Evolutionary conservation across 2,113 vertebrate genomes (phyloP), one percentile per base, ranked within the genome.

Genomic region (Rhinogobius similis): DNA sequence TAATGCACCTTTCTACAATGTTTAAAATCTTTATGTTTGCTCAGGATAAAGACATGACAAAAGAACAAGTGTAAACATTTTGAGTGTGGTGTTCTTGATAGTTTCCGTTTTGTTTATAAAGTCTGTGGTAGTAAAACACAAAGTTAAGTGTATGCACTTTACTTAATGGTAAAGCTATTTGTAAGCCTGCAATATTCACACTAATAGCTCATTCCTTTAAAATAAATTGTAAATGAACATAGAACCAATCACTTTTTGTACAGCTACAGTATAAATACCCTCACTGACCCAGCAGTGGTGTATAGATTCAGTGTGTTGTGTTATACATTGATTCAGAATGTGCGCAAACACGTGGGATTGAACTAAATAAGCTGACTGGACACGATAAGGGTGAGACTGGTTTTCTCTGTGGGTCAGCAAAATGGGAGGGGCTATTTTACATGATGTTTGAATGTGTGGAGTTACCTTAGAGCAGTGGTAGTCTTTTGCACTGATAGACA

Each of bases 381-480:
- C 53, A 65, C 69, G 53, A 70, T 5, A 41, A 1, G 23, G 13
- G 26, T 8, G 62, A 70, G 55, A 68, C 75, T 11, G 21, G 69
- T 76, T 43, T 73, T 75, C 61, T 43, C 39, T 32, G 41, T 10
- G 58, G 29, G 72, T 73, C 62, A 87, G 83, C 68, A 70, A 70
- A 53, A 53, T 10, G 50, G 74, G 80, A 74, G 64, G 21, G 76
- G 76, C 85, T 76, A 62, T 62, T 85, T 85, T 85, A 66, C 85
- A 88, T 88, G 72, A 65, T 64, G 66, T 77, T 81, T 71, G 76
- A 61, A 76, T 72, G 53, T 73, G 46, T 21, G 5, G 10, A 23
- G 74, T 81, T 81, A 82, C 65, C 72, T 77, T 74, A 63, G 80
- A 56, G n/a, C n/a, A n/a, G n/a, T n/a, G n/a, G n/a, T n/a, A n/a